Evolutionary conservation across 2,888 invertebrate species (phyloP).

Genomic region (Epistrophella euchroma): DNA sequence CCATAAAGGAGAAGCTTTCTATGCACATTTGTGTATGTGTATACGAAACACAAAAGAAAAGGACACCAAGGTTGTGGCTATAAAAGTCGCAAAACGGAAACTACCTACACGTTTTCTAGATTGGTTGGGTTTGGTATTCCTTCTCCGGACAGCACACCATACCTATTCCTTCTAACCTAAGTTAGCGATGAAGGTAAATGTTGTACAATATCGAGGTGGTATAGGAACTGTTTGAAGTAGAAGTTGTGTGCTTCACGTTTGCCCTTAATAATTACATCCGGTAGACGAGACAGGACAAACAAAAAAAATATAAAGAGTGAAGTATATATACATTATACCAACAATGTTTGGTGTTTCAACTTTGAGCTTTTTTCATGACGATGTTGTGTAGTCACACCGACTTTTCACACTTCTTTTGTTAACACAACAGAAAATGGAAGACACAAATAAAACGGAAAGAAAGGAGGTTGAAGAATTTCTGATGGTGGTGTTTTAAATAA

Average conservation of each 20-base stretch:
- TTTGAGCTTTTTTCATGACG: slow-evolving; percentile 40
- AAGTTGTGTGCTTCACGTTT: slow-evolving; percentile 33
- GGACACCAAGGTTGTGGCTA: slow-evolving; percentile 47
- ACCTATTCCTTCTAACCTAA: background rate
- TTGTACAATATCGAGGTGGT: slow-evolving; percentile 2
- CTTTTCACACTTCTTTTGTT: slow-evolving; percentile 63
- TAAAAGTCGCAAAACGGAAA: slow-evolving; percentile 49
- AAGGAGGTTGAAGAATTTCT: slow-evolving; percentile 10
- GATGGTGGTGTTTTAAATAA: no score
- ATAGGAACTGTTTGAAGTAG: slow-evolving; percentile 31
- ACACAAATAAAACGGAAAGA: background rate
- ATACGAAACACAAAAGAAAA: background rate
- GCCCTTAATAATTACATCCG: slow-evolving; percentile 71
- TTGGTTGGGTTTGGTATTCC: slow-evolving; percentile 46
- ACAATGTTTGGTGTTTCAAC: slow-evolving; percentile 27
- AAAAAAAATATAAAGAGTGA: slow-evolving; percentile 11
- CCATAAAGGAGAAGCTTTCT: slow-evolving; percentile 5
- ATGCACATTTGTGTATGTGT: slow-evolving; percentile 20
- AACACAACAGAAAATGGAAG: background rate
- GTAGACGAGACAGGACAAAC: slow-evolving; percentile 62
- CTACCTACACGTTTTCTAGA: slow-evolving; percentile 33
- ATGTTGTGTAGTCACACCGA: slow-evolving; percentile 28
- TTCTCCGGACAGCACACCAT: slow-evolving; percentile 12
- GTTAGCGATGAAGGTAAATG: slow-evolving; percentile 12
- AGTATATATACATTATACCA: background rate